phyloP scores from a whole-genome alignment of 2,888 invertebrate species.

The Zygaena filipendulae region DNA sequence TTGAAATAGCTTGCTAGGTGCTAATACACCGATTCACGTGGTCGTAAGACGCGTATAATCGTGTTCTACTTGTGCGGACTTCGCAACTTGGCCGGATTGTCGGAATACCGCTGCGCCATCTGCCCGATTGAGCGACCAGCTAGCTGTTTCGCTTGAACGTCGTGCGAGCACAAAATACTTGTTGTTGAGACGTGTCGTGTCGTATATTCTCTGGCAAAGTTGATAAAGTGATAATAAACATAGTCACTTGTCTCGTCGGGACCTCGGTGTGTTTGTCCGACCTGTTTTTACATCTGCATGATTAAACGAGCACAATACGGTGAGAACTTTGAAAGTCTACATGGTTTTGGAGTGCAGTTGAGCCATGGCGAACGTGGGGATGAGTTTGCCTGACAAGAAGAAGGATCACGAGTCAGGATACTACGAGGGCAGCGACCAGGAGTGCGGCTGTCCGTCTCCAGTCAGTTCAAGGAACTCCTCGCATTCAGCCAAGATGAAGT shows the following conservation, averaged over 20 bases:
- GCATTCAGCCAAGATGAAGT: constrained; percentile 47
- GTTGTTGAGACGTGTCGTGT: constrained; percentile 55
- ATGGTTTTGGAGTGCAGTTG: constrained; percentile 50
- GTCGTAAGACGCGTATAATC: too few relatives aligned
- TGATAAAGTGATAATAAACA: constrained; percentile 28
- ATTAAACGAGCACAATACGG: too few relatives aligned
- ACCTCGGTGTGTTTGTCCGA: too few relatives aligned
- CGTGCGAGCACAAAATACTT: constrained; percentile 28
- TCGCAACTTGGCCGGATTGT: constrained; percentile 27
- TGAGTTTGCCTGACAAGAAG: constrained; percentile 72
- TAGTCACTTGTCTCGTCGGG: constrained; percentile 19
- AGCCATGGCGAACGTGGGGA: constrained; percentile 66
- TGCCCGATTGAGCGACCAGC: constrained; percentile 24
- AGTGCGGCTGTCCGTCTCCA: constrained; percentile 58
- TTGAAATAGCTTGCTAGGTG: too few relatives aligned
- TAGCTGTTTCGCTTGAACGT: constrained; percentile 40
- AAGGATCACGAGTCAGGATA: constrained; percentile 86
- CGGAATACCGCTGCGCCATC: constrained; percentile 43
- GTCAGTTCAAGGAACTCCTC: constrained; percentile 58
- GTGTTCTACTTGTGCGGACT: constrained; percentile 26
- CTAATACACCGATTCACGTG: too few relatives aligned
- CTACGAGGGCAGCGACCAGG: constrained; percentile 80
- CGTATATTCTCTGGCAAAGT: constrained; percentile 50
- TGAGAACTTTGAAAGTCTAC: constrained; percentile 32
- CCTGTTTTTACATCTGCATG: too few relatives aligned